Evolutionary conservation across 2,888 invertebrate species (phyloP), one percentile per base, ranked within the genome.

Genomic region (Folsomia manolachei): DNA sequence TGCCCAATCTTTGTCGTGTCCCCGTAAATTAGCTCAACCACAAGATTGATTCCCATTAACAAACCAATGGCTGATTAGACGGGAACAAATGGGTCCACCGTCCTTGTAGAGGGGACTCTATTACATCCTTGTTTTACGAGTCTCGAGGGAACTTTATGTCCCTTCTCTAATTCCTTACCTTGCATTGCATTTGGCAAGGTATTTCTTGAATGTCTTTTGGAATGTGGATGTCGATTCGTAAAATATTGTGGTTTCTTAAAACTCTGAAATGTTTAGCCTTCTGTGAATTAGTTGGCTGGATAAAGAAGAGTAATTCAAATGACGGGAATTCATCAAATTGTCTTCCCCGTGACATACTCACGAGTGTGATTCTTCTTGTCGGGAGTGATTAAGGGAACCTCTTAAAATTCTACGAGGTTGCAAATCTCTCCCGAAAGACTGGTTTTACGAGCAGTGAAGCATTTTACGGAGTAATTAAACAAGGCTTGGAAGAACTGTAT

Each of bases 61-160:
- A 39, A 9, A 9, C 39, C 39, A 4, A 14, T 9, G 64, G 19
- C 61, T 26, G 70, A 73, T 70, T 73, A 73, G 73, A 70, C 66
- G 56, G 27, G 63, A 70, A 73, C 70, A 73, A 70, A 73, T 70
- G 39, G 14, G n/a, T n/a, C n/a, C n/a, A n/a, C n/a, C n/a, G n/a
- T n/a, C n/a, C 39, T 39, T 4, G 39, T 39, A 14, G 39, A 39
- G 4, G 39, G n/a, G n/a, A n/a, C n/a, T 39, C 39, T 14, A 39
- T 39, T 39, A 39, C 39, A 39, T 39, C 39, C 14, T 14, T 4
- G 39, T 39, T 39, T 39, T 39, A 39, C 14, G 14, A 39, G 7
- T 39, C 39, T 39, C 39, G 39, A 39, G 39, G 39, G 39, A 39
- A 14, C 39, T n/a, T 25, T 18, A 1, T 23, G 23, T 52, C 11